Conservation (phyloP, 2,888 invertebrate genomes). For the Mimas tiliae region DNA sequence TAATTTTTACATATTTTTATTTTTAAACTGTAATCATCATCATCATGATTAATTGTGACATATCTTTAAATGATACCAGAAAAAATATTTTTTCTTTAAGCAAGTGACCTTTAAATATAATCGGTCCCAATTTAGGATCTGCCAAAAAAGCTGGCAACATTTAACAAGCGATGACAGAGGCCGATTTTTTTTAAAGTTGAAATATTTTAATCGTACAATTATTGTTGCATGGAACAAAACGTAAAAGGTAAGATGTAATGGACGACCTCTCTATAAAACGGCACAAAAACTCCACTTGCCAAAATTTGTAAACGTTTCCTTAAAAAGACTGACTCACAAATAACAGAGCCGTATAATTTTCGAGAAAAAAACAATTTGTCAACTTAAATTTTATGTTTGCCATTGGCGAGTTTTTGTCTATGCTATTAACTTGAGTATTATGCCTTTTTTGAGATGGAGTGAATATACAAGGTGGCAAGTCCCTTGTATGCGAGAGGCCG, state of each 20-base stretch:
- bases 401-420: not conserved
- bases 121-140: not conserved
- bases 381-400: not conserved
- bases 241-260: constrained; percentile 9
- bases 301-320: constrained; percentile 11
- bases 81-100: not conserved
- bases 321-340: constrained; percentile 9
- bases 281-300: constrained; percentile 1
- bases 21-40: not conserved
- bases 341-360: not conserved
- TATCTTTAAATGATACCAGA: not conserved
- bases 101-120: constrained; percentile 16
- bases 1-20: too few relatives aligned
- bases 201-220: constrained; percentile 11
- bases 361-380: constrained; percentile 5
- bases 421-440: not conserved
- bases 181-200: constrained; percentile 1
- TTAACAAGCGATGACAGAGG: constrained; percentile 3
- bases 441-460: not conserved
- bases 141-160: constrained; percentile 6
- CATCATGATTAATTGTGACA: not conserved
- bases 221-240: not conserved
- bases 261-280: constrained; percentile 7
- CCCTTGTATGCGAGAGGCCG: too few relatives aligned
- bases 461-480: too few relatives aligned